Evolutionary conservation across 1,140 invertebrate genomes (phyloP).

Genomic region (Doryteuthis pealeii): DNA sequence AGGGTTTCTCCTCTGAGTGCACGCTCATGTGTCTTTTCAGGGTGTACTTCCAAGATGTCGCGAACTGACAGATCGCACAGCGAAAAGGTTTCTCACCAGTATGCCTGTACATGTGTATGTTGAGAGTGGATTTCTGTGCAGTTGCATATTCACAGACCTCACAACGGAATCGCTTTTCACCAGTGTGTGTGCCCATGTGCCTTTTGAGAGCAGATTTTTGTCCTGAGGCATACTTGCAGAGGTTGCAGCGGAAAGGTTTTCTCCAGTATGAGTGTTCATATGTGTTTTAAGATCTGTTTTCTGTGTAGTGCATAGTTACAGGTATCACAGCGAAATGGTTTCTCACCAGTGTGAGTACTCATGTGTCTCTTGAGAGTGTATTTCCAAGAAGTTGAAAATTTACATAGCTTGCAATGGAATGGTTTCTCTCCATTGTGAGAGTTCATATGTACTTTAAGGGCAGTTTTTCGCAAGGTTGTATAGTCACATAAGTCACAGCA

Average conservation of each 20-base stretch:
- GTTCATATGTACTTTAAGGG: no score
- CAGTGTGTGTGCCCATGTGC: slow-evolving; percentile 56
- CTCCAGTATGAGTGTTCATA: slow-evolving; percentile 17
- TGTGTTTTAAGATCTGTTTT: slow-evolving; percentile 91
- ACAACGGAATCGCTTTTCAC: slow-evolving; percentile 52
- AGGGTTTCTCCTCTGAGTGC: not conserved
- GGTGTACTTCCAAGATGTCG: not conserved
- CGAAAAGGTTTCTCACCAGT: not conserved
- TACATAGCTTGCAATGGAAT: not conserved
- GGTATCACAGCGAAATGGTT: slow-evolving; percentile 9
- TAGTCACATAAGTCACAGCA: no score
- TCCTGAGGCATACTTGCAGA: slow-evolving; percentile 62
- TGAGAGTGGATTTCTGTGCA: not conserved
- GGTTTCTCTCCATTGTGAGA: no score
- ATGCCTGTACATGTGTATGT: not conserved
- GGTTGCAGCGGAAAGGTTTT: slow-evolving; percentile 51
- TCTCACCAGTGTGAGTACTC: not conserved
- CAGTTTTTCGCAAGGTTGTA: no score
- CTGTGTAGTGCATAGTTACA: slow-evolving; percentile 69
- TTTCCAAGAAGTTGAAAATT: not conserved
- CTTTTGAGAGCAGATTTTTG: slow-evolving; percentile 61
- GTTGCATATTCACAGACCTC: slow-evolving; percentile 40
- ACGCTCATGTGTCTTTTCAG: not conserved
- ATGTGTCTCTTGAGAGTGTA: not conserved
- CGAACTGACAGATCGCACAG: not conserved